Base-by-base conservation (phyloP, 1,140 invertebrate species). In the Camponotus vicinus region DNA sequence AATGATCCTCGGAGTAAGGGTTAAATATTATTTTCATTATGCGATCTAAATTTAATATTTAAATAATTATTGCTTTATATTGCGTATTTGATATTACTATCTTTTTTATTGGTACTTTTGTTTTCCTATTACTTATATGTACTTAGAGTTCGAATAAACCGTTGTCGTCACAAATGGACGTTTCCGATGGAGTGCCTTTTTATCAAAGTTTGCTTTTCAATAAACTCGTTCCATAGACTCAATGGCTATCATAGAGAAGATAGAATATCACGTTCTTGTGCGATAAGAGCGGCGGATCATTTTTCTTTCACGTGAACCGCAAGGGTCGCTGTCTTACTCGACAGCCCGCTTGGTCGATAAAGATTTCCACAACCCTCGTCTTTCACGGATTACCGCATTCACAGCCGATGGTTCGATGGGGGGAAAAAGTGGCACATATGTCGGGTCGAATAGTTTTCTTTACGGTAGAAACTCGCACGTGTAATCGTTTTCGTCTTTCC, bases 161-260 rank as follows among this genome's bases (percentile, higher is more conserved):
- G 34, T 71, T 61, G 61, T 49, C 59, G 18, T 78, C 61, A 52
- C 57, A 52, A 49, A 76, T 34, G 59, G 42, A 75, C 27, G 2
- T 73, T 37, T 67, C 40, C 49, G 37, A 85, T 15, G 21, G 21
- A 73, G 66, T 66, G 27, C 21, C 11, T 37, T 40, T 45, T 86
- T 88, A 88, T 88, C 69, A 21, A 40, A 32, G 66, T 86, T 89
- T 86, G 76, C 71, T 78, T 78, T 83, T 79, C 76, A 83, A 78
- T 83, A 78, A 67, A 63, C 32, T 57, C 61, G 27, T 45, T 55
- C 27, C 5, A 5, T 21, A 13, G 70, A 61, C 67, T 84, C 59
- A 32, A 85, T 88, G 49, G 86, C 32, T 88, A 90, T 73, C 66
- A 32, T 15, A 21, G 61, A 21, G 61, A 57, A 85, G 89, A 85